Percentiles rank a stretch among this genome's conserved stretches.
Conservation (phyloP, 1,140 invertebrate genomes). For the Platorchestia sp. region DNA sequence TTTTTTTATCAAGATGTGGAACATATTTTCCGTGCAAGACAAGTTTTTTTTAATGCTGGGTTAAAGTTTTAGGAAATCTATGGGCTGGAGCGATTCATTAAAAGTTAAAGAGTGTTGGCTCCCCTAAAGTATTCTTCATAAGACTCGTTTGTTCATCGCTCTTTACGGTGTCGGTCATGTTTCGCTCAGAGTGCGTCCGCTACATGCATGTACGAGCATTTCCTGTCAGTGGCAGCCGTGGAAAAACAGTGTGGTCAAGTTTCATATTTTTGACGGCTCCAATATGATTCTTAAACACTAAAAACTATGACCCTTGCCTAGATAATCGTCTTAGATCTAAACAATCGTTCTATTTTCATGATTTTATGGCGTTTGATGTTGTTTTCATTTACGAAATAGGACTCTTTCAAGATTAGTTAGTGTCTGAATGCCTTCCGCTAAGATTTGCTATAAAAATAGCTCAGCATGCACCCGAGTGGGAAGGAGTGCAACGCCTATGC, state of each 20-base stretch:
- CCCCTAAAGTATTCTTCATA: too few relatives aligned
- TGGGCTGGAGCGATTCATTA: too few relatives aligned
- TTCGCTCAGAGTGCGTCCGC: background rate
- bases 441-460: background rate
- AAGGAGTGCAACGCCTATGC: background rate
- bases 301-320: background rate
- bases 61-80: too few relatives aligned
- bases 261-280: background rate
- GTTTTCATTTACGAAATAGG: background rate
- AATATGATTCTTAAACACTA: too few relatives aligned
- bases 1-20: too few relatives aligned
- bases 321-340: background rate
- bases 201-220: background rate
- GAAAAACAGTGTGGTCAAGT: background rate
- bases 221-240: background rate
- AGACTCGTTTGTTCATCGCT: background rate
- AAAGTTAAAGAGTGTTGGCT: too few relatives aligned
- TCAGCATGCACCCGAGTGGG: background rate
- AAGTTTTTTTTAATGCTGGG: too few relatives aligned
- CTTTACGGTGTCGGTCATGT: background rate
- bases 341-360: background rate
- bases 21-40: too few relatives aligned
- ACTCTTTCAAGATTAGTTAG: background rate
- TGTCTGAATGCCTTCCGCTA: background rate
- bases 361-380: background rate